A percentile compares a stretch with the other conserved stretches of the same genome.
phyloP scores from a whole-genome alignment of 2,888 invertebrate genomes.

The Subacronicta megacephala region DNA sequence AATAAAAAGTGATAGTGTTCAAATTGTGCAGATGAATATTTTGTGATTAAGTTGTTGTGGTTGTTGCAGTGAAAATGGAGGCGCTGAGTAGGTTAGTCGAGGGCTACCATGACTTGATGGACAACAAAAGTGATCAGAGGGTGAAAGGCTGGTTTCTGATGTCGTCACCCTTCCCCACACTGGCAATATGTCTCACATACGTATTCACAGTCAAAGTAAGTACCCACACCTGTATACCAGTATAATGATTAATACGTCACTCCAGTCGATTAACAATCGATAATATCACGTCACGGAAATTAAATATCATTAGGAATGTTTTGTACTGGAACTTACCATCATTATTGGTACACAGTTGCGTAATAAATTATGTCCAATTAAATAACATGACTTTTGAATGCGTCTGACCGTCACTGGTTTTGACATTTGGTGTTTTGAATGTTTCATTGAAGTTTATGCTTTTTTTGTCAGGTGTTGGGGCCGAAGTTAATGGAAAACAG shows the following conservation, averaged over 20 bases:
- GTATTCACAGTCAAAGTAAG: constrained; percentile 93
- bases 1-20: constrained; percentile 38
- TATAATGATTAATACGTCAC: constrained; percentile 42
- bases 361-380: constrained; percentile 36
- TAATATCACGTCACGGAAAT: constrained; percentile 56
- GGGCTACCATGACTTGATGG: constrained; percentile 94
- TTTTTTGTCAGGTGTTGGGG: constrained; percentile 90
- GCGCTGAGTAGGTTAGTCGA: constrained; percentile 89
- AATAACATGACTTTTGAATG: constrained; percentile 29
- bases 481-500: constrained; percentile 96
- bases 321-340: constrained; percentile 61
- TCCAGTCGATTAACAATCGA: constrained; percentile 50
- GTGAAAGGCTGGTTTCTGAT: constrained; percentile 95
- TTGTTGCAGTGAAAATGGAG: constrained; percentile 90
- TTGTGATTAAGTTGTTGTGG: constrained; percentile 42
- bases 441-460: constrained; percentile 6
- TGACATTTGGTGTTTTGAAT: constrained; percentile 9
- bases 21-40: constrained; percentile 18
- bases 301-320: constrained; percentile 61
- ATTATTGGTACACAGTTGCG: constrained; percentile 39
- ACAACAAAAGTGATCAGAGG: constrained; percentile 95
- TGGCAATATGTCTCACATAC: constrained; percentile 93
- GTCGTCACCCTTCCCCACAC: constrained; percentile 94
- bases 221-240: constrained; percentile 26
- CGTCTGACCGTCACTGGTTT: constrained; percentile 5